Evolutionary conservation across 1,140 invertebrate species (phyloP).

Genomic region (Aphidius ervi): DNA sequence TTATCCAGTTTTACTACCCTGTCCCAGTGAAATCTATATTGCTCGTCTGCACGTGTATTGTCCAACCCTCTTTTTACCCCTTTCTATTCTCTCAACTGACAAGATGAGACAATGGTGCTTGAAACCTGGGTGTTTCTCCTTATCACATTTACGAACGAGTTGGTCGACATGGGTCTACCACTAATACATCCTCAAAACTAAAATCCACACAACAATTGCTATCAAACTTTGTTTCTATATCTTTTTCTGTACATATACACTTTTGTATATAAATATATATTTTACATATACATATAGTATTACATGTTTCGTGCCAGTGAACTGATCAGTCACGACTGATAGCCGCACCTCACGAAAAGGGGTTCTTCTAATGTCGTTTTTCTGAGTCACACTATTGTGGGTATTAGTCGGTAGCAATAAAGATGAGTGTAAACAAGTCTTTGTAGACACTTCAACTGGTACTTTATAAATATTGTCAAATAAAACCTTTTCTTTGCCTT

Average conservation of each 20-base stretch:
- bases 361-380: conserved; percentile 29
- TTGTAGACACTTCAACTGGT: conserved; percentile 21
- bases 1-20: conserved; percentile 11
- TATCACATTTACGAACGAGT: conserved; percentile 15
- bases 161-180: background rate
- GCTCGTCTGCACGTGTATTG: conserved; percentile 15
- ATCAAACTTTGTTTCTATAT: background rate
- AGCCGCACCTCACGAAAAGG: conserved; percentile 39
- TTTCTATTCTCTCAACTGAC: background rate
- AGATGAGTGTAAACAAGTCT: conserved; percentile 41
- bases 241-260: background rate
- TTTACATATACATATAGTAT: background rate
- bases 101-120: conserved; percentile 7
- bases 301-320: conserved; percentile 3
- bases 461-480: conserved; percentile 13
- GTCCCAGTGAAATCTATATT: conserved; percentile 11
- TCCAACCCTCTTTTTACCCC: background rate
- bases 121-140: background rate
- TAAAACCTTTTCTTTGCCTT: background rate
- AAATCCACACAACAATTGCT: background rate
- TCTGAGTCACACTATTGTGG: conserved; percentile 35
- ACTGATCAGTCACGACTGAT: conserved; percentile 39
- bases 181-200: background rate
- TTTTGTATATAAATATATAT: background rate
- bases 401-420: conserved; percentile 42